These are phyloP conservation scores for Rynchops niger DNA, from an alignment of 2,113 vertebrate species.

Conservation along the genomic window DNA sequence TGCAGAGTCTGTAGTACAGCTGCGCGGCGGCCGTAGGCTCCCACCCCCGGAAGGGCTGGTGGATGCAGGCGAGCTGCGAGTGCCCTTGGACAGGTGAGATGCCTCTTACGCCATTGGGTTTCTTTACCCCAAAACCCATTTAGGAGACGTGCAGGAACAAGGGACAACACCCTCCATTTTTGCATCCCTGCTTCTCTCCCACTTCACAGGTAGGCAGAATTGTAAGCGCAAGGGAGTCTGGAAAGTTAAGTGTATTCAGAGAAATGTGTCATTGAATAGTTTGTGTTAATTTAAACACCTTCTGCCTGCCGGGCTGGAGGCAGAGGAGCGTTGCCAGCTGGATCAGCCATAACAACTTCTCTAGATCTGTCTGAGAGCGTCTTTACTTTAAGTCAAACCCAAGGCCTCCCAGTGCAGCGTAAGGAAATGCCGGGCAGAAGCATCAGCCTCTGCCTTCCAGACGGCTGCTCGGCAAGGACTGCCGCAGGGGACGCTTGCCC, in stretches of 20 bases:
- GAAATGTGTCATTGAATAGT: background rate
- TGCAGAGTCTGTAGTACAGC: background rate
- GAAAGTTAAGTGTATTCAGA: background rate
- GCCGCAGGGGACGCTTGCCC: background rate
- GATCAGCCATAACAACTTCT: background rate
- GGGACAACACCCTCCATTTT: background rate
- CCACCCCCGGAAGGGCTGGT: rapidly evolving
- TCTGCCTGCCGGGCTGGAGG: background rate
- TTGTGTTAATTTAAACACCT: background rate
- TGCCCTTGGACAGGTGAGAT: background rate
- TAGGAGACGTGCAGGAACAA: background rate
- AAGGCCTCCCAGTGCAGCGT: background rate
- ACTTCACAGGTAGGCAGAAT: background rate
- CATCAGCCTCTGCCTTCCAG: background rate
- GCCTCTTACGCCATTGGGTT: background rate
- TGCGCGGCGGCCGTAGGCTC: background rate
- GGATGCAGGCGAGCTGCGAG: background rate
- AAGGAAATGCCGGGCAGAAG: background rate
- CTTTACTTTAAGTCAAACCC: background rate
- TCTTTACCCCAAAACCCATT: background rate
- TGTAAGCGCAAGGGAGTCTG: background rate
- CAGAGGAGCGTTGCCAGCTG: background rate
- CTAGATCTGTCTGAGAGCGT: background rate
- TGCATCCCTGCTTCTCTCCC: background rate
- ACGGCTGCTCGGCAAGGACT: background rate